phyloP scores from a whole-genome alignment of 2,888 invertebrate genomes.

The Philereme transversata region DNA sequence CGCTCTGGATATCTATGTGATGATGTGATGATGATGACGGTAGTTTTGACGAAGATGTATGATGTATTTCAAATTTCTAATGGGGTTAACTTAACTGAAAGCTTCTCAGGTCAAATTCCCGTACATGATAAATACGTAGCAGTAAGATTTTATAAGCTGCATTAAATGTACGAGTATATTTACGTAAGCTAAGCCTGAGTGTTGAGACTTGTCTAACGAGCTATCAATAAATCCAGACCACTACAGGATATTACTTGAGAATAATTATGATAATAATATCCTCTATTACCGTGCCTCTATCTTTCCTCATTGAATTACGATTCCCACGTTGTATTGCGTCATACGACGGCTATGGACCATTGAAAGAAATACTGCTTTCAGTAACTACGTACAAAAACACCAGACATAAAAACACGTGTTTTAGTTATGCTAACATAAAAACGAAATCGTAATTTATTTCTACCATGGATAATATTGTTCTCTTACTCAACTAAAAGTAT shows the following conservation, averaged over 20 bases:
- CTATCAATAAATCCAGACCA: conserved; percentile 32
- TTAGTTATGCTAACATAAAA: conserved; percentile 21
- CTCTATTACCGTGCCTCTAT: conserved; percentile 33
- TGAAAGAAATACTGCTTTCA: conserved; percentile 54
- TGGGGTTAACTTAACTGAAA: no score
- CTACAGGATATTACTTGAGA: conserved; percentile 52
- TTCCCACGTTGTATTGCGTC: conserved; percentile 73
- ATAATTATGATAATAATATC: conserved; percentile 54
- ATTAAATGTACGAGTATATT: conserved; percentile 14
- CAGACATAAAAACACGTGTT: conserved; percentile 61
- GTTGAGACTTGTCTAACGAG: conserved; percentile 24
- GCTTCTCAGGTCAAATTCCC: no score
- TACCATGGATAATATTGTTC: not conserved
- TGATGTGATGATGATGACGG: no score
- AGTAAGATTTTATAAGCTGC: conserved; percentile 11
- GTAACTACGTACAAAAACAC: conserved; percentile 41
- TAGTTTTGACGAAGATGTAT: no score
- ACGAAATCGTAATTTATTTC: conserved; percentile 1
- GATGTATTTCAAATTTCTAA: no score
- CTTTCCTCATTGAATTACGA: conserved; percentile 53
- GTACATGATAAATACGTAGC: not conserved
- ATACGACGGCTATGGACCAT: conserved; percentile 62
- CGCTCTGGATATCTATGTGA: no score
- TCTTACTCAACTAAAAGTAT: not conserved
- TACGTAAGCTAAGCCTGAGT: conserved; percentile 27